Conservation (phyloP, 2,113 vertebrate species). For the Pelecanoides urinatrix region DNA sequence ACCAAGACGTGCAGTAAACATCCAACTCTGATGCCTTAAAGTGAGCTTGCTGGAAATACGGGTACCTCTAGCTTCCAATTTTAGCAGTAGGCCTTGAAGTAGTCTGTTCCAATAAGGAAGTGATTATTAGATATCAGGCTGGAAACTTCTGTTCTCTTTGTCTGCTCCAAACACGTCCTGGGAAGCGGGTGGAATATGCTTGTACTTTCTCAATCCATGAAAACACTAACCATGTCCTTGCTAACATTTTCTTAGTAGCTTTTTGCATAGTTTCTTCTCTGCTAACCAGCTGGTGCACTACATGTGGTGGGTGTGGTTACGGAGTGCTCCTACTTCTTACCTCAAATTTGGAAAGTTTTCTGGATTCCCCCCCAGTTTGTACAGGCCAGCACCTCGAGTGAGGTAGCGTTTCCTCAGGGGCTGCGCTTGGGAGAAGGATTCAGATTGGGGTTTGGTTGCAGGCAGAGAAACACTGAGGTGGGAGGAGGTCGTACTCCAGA, state of each 20-base stretch:
- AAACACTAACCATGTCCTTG: slow-evolving; percentile 13
- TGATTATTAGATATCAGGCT: not conserved
- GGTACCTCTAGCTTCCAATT: not conserved
- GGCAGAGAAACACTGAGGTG: not conserved
- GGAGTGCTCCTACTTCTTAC: not conserved
- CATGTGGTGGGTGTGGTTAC: not conserved
- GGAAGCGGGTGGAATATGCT: not conserved
- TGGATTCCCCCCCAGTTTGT: not conserved
- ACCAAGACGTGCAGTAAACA: slow-evolving; percentile 62
- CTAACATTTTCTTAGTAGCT: slow-evolving; percentile 33
- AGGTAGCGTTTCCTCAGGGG: not conserved
- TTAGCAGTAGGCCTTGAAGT: not conserved
- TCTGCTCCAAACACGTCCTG: not conserved
- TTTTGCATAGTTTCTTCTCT: not conserved
- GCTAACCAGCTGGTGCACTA: slow-evolving; percentile 13
- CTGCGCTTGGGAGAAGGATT: not conserved
- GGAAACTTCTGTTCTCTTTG: not conserved
- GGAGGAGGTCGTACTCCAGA: not conserved
- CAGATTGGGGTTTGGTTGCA: not conserved
- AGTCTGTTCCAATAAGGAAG: not conserved
- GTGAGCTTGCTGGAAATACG: slow-evolving; percentile 17
- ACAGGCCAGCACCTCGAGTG: not conserved
- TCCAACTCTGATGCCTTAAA: slow-evolving; percentile 69
- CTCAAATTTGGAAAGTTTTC: not conserved
- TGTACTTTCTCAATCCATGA: not conserved